Conservation (phyloP, 1,140 invertebrate genomes). For the Halictus rubicundus region DNA sequence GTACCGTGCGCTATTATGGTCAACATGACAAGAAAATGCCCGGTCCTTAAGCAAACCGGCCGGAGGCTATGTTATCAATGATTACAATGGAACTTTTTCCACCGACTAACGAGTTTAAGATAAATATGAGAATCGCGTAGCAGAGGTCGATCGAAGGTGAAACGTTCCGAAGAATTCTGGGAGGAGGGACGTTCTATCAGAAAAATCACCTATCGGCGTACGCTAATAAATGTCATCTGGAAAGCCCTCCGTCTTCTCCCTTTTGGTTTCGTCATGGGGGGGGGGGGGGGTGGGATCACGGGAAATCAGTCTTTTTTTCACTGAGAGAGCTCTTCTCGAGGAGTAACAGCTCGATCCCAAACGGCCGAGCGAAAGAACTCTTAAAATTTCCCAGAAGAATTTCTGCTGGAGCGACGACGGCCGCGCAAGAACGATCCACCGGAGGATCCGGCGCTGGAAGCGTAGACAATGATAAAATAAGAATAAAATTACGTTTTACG, state of each 20-base stretch:
- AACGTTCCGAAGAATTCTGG: background rate
- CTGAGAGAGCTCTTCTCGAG: background rate
- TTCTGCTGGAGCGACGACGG: slow-evolving; percentile 19
- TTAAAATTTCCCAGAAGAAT: slow-evolving; percentile 46
- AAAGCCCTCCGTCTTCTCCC: background rate
- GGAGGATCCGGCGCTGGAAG: background rate
- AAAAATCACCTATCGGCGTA: background rate
- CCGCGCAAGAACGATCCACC: slow-evolving; percentile 24
- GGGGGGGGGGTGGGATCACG: too few species aligned
- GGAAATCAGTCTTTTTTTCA: background rate
- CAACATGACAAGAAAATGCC: too few species aligned
- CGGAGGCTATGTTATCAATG: too few species aligned
- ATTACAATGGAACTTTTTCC: too few species aligned
- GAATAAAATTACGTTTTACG: slow-evolving; percentile 71
- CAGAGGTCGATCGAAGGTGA: too few species aligned
- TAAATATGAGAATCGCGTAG: too few species aligned
- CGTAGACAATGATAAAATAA: slow-evolving; percentile 68
- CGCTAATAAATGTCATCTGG: background rate
- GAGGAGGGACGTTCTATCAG: background rate
- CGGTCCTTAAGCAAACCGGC: too few species aligned
- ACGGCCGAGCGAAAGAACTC: background rate
- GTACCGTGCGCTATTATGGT: too few species aligned
- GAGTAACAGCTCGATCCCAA: background rate
- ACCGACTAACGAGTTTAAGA: too few species aligned
- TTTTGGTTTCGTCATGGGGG: background rate